A percentile compares a stretch with the other conserved stretches of the same genome.
Evolutionary conservation across 2,888 invertebrate genomes (phyloP).

Genomic region (Portevinia maculata): DNA sequence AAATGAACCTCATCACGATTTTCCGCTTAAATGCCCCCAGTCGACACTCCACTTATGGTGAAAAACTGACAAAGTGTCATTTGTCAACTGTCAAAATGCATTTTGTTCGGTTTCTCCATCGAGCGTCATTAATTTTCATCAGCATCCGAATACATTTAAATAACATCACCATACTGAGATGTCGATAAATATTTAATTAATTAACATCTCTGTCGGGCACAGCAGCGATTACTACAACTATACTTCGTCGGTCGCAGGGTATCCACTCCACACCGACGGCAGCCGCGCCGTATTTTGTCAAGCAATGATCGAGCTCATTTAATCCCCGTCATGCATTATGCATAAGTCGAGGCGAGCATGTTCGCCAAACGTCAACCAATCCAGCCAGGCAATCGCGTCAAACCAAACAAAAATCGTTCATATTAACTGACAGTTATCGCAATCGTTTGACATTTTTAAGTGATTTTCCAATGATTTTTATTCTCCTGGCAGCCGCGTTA

Average conservation of each 20-base stretch:
- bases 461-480: constrained; percentile 74
- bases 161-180: constrained; percentile 66
- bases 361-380: constrained; percentile 42
- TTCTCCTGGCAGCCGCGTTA: constrained; percentile 48
- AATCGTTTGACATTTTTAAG: constrained; percentile 73
- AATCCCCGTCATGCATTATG: constrained; percentile 56
- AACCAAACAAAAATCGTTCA: constrained; percentile 67
- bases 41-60: constrained; percentile 27
- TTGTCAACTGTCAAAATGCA: constrained; percentile 65
- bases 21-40: constrained; percentile 14
- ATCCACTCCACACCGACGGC: background rate
- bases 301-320: constrained; percentile 41
- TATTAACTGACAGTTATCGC: constrained; percentile 74
- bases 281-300: constrained; percentile 5
- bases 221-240: background rate
- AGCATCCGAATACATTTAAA: constrained; percentile 58
- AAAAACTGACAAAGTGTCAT: constrained; percentile 30
- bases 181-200: constrained; percentile 67
- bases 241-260: too few relatives aligned
- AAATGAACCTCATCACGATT: constrained; percentile 13
- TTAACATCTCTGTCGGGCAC: constrained; percentile 44
- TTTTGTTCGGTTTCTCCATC: constrained; percentile 61
- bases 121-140: constrained; percentile 44
- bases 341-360: constrained; percentile 46
- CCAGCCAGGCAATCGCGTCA: background rate